A percentile compares a stretch with the other conserved stretches of the same genome.
Conservation (phyloP, 2,113 vertebrate species). For the Leptobrachium ailaonicum region DNA sequence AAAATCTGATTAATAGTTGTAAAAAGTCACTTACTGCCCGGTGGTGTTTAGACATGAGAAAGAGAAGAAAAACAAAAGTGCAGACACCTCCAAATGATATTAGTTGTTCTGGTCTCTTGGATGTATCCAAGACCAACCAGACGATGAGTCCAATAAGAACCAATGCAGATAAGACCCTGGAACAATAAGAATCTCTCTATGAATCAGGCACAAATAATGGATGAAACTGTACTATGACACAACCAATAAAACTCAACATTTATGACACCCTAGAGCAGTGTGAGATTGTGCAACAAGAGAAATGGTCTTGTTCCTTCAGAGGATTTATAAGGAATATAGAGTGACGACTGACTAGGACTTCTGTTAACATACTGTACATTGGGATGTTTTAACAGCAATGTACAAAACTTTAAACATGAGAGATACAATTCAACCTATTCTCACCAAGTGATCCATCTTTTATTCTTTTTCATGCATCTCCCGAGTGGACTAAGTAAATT, state of each 20-base stretch:
- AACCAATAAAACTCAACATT: too few relatives aligned
- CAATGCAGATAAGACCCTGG: slow-evolving; percentile 74
- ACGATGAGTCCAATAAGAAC: slow-evolving; percentile 68
- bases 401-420: too few relatives aligned
- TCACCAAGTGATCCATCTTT: slow-evolving; percentile 87
- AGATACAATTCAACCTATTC: slow-evolving; percentile 44
- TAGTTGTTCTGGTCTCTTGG: slow-evolving; percentile 77
- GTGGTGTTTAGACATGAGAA: slow-evolving; percentile 81
- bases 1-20: not conserved
- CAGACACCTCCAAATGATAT: slow-evolving; percentile 86
- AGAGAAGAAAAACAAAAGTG: slow-evolving; percentile 74
- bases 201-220: too few relatives aligned
- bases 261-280: too few relatives aligned
- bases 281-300: too few relatives aligned
- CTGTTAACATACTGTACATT: too few relatives aligned
- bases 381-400: too few relatives aligned
- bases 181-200: slow-evolving; percentile 2
- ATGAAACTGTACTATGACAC: too few relatives aligned
- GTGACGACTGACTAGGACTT: too few relatives aligned
- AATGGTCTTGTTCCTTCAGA: too few relatives aligned
- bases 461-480: slow-evolving; percentile 60
- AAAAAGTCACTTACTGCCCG: slow-evolving; percentile 66
- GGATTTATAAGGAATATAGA: too few relatives aligned
- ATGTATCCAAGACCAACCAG: slow-evolving; percentile 82
- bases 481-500: slow-evolving; percentile 58